Evolutionary conservation across 2,113 vertebrate species (phyloP).

Genomic region (Geococcyx californianus): DNA sequence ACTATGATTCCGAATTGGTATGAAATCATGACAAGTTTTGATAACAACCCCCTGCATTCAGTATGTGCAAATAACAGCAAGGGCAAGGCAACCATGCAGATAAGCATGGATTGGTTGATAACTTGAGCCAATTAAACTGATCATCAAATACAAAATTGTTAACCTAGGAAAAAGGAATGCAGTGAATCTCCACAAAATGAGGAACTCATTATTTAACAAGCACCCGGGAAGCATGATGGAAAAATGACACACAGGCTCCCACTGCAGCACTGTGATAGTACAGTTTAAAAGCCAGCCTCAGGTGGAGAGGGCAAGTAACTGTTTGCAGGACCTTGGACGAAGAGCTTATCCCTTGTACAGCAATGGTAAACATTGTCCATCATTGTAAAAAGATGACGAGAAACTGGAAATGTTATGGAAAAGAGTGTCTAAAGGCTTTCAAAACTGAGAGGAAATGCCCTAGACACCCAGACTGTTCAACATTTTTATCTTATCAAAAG

Average conservation of each 20-base stretch:
- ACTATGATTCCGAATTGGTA: neutral
- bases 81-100: neutral
- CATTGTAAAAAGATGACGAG: neutral
- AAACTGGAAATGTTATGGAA: neutral
- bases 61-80: neutral
- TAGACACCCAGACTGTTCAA: neutral
- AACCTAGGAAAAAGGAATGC: neutral
- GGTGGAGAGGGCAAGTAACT: neutral
- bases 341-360: neutral
- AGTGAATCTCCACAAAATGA: neutral
- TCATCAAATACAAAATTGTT: neutral
- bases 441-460: neutral
- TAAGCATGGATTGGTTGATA: rapidly evolving
- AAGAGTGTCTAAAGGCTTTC: neutral
- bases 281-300: neutral
- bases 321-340: neutral
- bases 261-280: neutral
- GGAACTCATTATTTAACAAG: neutral
- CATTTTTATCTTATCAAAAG: neutral
- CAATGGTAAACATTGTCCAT: neutral
- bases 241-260: neutral
- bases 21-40: neutral
- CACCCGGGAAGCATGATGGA: neutral
- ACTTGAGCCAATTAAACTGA: neutral
- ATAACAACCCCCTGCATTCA: neutral